A percentile compares a stretch with the other conserved stretches of the same genome.
Conservation (phyloP, 1,140 invertebrate species). For the Pogonomyrmex barbatus region DNA sequence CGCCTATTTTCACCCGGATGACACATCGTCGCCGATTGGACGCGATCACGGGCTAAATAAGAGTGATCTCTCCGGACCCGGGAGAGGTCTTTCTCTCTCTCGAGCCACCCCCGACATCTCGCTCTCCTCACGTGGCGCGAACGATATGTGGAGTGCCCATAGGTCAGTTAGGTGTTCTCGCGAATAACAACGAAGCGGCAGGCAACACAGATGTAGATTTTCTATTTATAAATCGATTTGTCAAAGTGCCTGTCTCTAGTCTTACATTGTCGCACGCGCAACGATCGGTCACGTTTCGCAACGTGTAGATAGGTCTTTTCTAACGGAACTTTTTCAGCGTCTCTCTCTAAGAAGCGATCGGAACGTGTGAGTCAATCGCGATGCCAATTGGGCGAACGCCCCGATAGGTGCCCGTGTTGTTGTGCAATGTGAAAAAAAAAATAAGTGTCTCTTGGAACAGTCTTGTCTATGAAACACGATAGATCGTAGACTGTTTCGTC, state of each 20-base stretch:
- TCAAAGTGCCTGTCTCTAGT: slow-evolving; percentile 27
- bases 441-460: neutral
- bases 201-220: neutral
- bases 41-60: slow-evolving; percentile 76
- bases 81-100: slow-evolving; percentile 9
- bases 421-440: slow-evolving; percentile 57
- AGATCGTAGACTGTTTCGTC: neutral
- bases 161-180: neutral
- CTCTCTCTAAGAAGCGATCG: slow-evolving; percentile 11
- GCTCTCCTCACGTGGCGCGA: neutral
- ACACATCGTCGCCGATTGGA: slow-evolving; percentile 80
- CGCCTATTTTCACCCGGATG: slow-evolving; percentile 80
- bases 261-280: slow-evolving; percentile 63
- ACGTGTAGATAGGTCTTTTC: slow-evolving; percentile 31
- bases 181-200: neutral
- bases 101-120: neutral
- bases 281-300: slow-evolving; percentile 54
- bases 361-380: slow-evolving; percentile 67
- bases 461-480: too few relatives aligned
- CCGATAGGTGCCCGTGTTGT: slow-evolving; percentile 57
- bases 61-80: slow-evolving; percentile 18
- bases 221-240: slow-evolving; percentile 13
- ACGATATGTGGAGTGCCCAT: neutral
- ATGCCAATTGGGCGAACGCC: slow-evolving; percentile 75
- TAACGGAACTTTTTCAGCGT: slow-evolving; percentile 59